phyloP scores from a whole-genome alignment of 2,113 vertebrate species.

The Erpornis zantholeuca region DNA sequence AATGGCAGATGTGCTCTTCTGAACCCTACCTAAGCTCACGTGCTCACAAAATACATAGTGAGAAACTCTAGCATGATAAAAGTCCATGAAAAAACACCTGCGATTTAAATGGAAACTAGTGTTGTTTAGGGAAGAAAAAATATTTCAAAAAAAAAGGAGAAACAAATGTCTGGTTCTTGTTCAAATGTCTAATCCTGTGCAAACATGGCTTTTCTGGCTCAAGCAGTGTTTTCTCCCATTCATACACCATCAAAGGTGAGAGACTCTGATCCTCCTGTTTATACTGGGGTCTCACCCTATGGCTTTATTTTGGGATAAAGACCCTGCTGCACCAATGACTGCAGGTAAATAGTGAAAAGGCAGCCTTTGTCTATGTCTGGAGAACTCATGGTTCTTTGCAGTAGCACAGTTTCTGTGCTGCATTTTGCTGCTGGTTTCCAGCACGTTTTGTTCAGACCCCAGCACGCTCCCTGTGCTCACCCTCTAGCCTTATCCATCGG shows the following conservation, averaged over 20 bases:
- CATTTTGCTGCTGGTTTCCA: not conserved
- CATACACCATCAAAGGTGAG: not conserved
- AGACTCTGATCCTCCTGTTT: not conserved
- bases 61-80: not conserved
- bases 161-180: not conserved
- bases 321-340: not conserved
- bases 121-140: not conserved
- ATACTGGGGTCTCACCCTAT: not conserved
- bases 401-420: not conserved
- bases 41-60: not conserved
- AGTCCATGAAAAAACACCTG: not conserved
- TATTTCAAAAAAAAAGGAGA: not conserved
- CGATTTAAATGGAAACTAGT: not conserved
- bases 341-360: not conserved
- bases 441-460: rapidly evolving
- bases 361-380: rapidly evolving
- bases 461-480: rapidly evolving
- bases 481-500: rapidly evolving
- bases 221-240: not conserved
- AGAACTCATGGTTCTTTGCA: not conserved
- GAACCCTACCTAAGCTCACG: not conserved
- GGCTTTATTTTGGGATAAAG: not conserved
- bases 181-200: not conserved
- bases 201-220: not conserved
- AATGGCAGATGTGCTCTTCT: not conserved